Percentiles rank a stretch among this genome's conserved stretches.
Evolutionary conservation across 2,797 vertebrate species (phyloP).

Genomic region (Melanotaenia trifasciata): DNA sequence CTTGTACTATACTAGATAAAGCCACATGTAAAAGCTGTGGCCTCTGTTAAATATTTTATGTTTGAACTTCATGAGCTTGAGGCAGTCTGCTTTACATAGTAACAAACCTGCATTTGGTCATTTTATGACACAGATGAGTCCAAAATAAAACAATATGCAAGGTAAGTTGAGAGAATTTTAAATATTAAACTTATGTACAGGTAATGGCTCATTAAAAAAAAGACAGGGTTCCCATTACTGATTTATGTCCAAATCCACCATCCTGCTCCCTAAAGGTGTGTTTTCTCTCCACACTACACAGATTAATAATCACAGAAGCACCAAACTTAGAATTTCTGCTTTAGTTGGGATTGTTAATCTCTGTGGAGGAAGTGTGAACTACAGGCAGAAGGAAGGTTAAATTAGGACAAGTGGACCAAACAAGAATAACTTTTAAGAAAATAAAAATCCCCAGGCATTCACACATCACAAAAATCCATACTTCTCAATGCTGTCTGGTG

Average conservation of each 20-base stretch:
- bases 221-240: constrained; percentile 77
- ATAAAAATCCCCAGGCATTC: constrained; percentile 32
- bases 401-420: constrained; percentile 49
- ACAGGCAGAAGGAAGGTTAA: constrained; percentile 36
- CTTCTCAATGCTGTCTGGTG: constrained; percentile 23
- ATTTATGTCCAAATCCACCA: constrained; percentile 53
- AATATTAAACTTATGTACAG: constrained; percentile 87
- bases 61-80: constrained; percentile 70
- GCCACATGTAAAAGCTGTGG: constrained; percentile 83
- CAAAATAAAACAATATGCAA: constrained; percentile 45
- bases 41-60: constrained; percentile 67
- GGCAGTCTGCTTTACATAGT: constrained; percentile 79
- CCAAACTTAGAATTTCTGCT: background rate
- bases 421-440: constrained; percentile 1
- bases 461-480: constrained; percentile 27
- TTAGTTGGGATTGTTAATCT: constrained; percentile 29
- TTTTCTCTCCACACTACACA: constrained; percentile 29
- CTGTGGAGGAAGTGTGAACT: constrained; percentile 40
- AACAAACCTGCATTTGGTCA: constrained; percentile 93
- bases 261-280: constrained; percentile 38
- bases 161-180: constrained; percentile 69
- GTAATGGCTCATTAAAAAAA: constrained; percentile 79
- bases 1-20: constrained; percentile 90
- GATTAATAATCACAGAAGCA: constrained; percentile 23
- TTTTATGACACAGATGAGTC: constrained; percentile 85